phyloP scores from a whole-genome alignment of 2,113 vertebrate species.

The Onychostoma macrolepis region DNA sequence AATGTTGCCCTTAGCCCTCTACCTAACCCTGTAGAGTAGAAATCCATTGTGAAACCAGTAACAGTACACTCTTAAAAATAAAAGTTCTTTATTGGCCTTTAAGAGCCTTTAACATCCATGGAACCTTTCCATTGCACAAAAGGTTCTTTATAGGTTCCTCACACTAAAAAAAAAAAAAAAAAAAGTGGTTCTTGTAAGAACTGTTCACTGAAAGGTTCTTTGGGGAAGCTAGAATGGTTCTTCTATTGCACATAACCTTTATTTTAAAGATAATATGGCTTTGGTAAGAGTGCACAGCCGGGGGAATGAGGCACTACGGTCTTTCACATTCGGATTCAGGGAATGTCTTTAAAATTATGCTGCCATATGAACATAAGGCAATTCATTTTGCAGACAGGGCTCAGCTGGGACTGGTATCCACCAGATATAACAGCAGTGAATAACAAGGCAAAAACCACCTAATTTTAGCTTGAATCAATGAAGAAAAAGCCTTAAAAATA shows the following conservation, averaged over 20 bases:
- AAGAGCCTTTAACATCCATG: neutral
- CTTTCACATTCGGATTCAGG: neutral
- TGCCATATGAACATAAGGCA: neutral
- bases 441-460: neutral
- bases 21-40: neutral
- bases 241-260: neutral
- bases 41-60: neutral
- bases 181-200: neutral
- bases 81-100: neutral
- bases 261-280: neutral
- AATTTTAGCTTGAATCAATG: neutral
- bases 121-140: neutral
- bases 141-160: neutral
- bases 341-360: neutral
- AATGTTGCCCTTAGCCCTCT: neutral
- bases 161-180: too few species aligned
- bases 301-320: neutral
- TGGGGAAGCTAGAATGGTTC: neutral
- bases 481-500: neutral
- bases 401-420: neutral
- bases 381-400: neutral
- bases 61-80: neutral
- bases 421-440: neutral
- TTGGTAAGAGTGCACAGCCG: too few species aligned
- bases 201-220: neutral